Evolutionary conservation across 2,797 vertebrate genomes (phyloP), one percentile per base, ranked within the genome.

Genomic region (Gymnoscopelus braueri): DNA sequence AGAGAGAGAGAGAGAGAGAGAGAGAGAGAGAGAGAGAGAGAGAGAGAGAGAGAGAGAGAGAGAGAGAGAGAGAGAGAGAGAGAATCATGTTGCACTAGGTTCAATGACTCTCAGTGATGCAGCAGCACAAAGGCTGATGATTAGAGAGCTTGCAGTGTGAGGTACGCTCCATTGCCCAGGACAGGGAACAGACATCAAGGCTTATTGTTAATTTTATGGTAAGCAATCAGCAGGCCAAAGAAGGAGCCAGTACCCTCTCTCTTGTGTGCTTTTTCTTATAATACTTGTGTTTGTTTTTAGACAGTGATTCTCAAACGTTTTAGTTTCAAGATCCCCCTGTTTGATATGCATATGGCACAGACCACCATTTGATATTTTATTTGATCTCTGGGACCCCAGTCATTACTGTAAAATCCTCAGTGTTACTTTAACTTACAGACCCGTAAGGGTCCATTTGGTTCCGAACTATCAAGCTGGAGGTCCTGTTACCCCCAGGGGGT

Each of bases 101-200:
- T 66, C 55, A 63, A 53, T 24, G 50, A 66, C 13, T 12, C 53
- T 70, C 51, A 60, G 32, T 55, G 57, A 61, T 49, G 26, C 65
- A 15, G 55, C 24, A 67, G 56, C 50, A 70, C 52, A 60, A 15
- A 67, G 70, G 52, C 44, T 68, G 60, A 44, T 8, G 13, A 67
- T 72, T 77, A 71, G 32, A 68, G 32, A 71, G 23, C 23, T 67
- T 13, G 58, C 23, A 56, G 60, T 59, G 62, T 65, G 19, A 57
- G 48, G 59, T 47, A 19, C 13, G 50, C 58, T 54, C 6, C 54
- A 54, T 13, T 6, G 3, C 63, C 59, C 65, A 7, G 64, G 52
- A 66, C 56, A 32, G 23, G 56, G 50, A 71, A 53, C 63, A 57
- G 24, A 3, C 2, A 23, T 72, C 50, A 48, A 68, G 62, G 53